Conservation (phyloP, 2,797 vertebrate genomes). For the Petrocephalus schoutedeni region DNA sequence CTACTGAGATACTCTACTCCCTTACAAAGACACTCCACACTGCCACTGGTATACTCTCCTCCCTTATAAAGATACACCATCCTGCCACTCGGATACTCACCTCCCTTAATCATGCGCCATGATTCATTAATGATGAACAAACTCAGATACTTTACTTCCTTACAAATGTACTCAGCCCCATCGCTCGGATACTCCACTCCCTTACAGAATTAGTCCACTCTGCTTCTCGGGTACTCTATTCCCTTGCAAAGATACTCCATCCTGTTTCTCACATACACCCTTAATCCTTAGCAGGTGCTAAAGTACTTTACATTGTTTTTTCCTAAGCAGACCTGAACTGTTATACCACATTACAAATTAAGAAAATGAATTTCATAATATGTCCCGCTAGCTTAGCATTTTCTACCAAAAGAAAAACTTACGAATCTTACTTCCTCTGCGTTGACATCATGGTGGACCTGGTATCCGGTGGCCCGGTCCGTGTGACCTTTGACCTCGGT, state of each 20-base stretch:
- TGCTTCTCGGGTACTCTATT: neutral
- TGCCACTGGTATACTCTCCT: neutral
- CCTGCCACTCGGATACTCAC: neutral
- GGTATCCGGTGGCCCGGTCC: conserved; percentile 63
- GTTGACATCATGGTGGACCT: conserved; percentile 83
- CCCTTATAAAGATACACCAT: neutral
- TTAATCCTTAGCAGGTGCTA: neutral
- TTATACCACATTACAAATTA: neutral
- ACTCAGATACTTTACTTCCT: neutral
- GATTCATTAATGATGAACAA: too few relatives aligned
- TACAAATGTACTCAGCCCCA: neutral
- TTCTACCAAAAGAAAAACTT: conserved; percentile 55
- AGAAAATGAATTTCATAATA: neutral
- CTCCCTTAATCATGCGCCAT: neutral
- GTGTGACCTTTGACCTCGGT: conserved; percentile 42
- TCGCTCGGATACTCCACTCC: neutral
- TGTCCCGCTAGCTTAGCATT: neutral
- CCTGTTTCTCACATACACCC: neutral
- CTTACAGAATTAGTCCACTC: neutral
- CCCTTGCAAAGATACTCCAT: neutral
- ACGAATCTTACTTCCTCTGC: conserved; percentile 84
- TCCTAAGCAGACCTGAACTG: neutral
- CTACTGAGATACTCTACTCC: too few relatives aligned
- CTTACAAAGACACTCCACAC: too few relatives aligned
- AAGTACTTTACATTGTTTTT: neutral